Conservation (phyloP, 2,113 vertebrate species). For the Bucco capensis region DNA sequence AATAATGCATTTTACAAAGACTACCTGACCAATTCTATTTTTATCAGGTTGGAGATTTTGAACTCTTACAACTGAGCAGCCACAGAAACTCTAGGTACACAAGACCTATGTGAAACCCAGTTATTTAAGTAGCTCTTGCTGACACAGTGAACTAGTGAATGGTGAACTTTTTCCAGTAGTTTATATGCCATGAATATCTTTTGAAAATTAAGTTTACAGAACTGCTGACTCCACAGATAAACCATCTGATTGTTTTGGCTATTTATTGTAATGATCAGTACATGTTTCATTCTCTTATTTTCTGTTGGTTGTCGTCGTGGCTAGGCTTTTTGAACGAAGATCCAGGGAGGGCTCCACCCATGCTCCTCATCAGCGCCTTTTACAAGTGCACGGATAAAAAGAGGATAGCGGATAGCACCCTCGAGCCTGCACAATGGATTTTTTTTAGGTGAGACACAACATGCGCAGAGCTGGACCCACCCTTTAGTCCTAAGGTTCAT, state of each 20-base stretch:
- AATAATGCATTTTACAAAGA: conserved; percentile 13
- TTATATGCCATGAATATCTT: neutral
- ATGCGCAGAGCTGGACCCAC: too few relatives aligned
- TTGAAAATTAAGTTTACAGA: neutral
- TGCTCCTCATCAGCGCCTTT: too few relatives aligned
- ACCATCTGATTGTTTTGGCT: neutral
- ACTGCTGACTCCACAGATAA: neutral
- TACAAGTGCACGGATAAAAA: too few relatives aligned
- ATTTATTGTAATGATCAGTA: neutral
- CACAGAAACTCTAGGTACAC: neutral
- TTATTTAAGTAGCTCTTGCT: neutral
- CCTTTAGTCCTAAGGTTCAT: too few relatives aligned
- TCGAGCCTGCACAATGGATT: too few relatives aligned
- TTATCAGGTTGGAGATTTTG: neutral
- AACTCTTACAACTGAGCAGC: neutral
- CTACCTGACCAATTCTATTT: neutral
- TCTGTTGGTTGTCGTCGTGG: too few relatives aligned
- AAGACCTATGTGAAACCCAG: neutral
- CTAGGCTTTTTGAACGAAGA: too few relatives aligned
- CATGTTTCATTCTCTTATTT: neutral
- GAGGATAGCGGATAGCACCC: too few relatives aligned
- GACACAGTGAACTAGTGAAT: neutral
- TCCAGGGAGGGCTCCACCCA: too few relatives aligned
- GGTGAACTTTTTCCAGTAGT: neutral
- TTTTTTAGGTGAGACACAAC: too few relatives aligned